Evolutionary conservation across 2,113 vertebrate species (phyloP), one percentile per base, ranked within the genome.

Genomic region (Pycnonotus jocosus): DNA sequence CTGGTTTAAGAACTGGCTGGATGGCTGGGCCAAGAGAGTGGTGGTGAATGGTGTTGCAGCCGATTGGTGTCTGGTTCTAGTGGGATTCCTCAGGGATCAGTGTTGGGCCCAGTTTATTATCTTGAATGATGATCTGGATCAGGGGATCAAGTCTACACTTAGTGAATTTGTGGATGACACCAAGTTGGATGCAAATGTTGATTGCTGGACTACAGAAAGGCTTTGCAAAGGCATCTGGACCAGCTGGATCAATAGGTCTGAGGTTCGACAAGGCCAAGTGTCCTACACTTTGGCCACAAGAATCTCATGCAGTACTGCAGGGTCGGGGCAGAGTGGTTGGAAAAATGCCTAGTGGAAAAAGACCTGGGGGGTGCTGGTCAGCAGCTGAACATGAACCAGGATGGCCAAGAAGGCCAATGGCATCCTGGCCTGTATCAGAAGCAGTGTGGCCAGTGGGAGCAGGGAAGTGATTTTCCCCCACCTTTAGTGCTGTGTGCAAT

Each of bases 221-320:
- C 18, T 65, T 22, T 81, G 15, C 44, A 37, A 22, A 45, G 53
- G 37, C 15, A 25, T 58, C 28, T 60, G 38, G 23, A 10, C 27
- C 53, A 53, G 33, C 53, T 66, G 53, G 30, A 60, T 66, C 11
- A 11, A 16, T 38, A 37, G 38, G 9, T 51, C 6, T 60, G 53
- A 53, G n/a, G 24, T 81, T 68, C 11, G 21, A 8, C 23, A 47
- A 68, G 24, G 12, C 69, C 24, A 25, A 6, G 30, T 81, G 20
- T 60, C n/a, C 45, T 68, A 5, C n/a, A 12, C 20, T 74, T 81
- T 2, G 16, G 30, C 24, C 21, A 11, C n/a, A 53, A 25, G 16
- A 45, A 25, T 21, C 6, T 58, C 20, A 21, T 47, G 53, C 19
- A 58, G 28, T 0, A 0, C n/a, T 68, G 21, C 23, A 68, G 45